These are phyloP conservation scores for Camelus dromedarius DNA, from an alignment of 2,113 vertebrate species.

Conservation along the genomic window DNA sequence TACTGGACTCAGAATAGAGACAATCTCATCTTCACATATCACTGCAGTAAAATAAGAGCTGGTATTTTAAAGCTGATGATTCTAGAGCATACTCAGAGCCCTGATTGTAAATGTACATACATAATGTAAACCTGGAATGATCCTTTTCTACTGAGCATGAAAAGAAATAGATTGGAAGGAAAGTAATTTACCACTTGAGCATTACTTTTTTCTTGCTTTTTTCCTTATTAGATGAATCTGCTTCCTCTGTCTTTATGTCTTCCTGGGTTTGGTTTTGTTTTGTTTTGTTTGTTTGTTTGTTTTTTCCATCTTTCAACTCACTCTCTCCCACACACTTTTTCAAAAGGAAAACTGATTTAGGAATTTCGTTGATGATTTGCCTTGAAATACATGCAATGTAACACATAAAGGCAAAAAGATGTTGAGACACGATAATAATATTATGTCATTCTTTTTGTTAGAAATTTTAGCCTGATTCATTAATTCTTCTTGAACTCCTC, in stretches of 20 bases:
- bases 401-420: not conserved
- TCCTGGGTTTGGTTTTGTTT: not conserved
- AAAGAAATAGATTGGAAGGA: conserved; percentile 19
- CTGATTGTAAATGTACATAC: not conserved
- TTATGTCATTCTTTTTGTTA: not conserved
- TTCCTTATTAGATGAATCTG: not conserved
- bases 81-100: not conserved
- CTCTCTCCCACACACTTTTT: not conserved
- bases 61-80: conserved; percentile 43
- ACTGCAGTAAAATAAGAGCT: not conserved
- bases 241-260: conserved; percentile 31
- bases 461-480: not conserved
- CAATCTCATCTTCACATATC: not conserved
- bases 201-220: not conserved
- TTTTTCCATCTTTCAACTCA: not conserved
- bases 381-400: conserved; percentile 31
- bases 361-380: conserved; percentile 28
- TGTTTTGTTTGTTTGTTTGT: too few species aligned
- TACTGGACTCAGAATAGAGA: conserved; percentile 14
- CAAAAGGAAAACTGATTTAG: not conserved
- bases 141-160: not conserved
- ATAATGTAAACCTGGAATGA: not conserved
- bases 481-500: not conserved
- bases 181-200: not conserved
- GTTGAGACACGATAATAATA: not conserved